Conservation (phyloP, 2,113 vertebrate genomes). For the Jaculus jaculus region DNA sequence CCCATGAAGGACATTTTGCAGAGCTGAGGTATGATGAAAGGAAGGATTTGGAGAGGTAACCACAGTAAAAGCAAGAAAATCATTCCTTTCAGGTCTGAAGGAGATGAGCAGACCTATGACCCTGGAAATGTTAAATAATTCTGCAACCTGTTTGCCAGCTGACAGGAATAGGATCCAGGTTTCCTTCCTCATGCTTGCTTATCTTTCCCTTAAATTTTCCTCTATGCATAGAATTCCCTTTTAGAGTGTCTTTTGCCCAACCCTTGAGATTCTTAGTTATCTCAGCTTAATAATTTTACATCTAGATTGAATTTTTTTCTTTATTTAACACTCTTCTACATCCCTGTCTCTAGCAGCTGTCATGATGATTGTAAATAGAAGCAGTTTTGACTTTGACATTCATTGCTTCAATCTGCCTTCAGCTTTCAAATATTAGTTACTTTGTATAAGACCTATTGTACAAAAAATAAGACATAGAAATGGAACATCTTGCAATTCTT, state of each 20-base stretch:
- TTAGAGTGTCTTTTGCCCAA: background rate
- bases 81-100: background rate
- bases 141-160: background rate
- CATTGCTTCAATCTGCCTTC: background rate
- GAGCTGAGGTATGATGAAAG: background rate
- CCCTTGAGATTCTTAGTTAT: background rate
- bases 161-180: background rate
- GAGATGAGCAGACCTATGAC: background rate
- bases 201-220: background rate
- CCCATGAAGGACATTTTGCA: background rate
- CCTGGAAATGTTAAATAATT: background rate
- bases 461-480: conserved; percentile 5
- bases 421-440: background rate
- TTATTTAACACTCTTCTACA: background rate
- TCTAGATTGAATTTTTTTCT: background rate
- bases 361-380: background rate
- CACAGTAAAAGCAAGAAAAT: background rate
- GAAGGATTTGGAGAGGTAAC: background rate
- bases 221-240: background rate
- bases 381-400: background rate
- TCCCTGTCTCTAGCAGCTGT: background rate
- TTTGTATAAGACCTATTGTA: background rate
- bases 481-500: background rate
- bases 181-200: background rate
- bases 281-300: background rate